phyloP scores from a whole-genome alignment of 2,797 vertebrate species.

The Sylvilagus floridanus region DNA sequence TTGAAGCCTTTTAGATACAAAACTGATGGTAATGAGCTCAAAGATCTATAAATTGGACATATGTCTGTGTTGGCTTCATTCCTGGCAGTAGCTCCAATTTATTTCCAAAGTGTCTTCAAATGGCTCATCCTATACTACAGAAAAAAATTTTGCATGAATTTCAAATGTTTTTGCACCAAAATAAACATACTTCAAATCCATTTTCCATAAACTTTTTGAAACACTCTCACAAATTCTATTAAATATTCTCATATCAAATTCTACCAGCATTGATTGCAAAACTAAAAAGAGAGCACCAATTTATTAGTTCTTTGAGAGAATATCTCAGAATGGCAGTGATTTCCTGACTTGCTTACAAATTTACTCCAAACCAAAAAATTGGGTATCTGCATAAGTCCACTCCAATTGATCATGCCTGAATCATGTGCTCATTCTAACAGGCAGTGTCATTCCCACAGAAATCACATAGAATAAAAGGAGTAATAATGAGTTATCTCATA shows the following conservation, averaged over 20 bases:
- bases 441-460: background rate
- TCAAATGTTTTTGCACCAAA: too few species aligned
- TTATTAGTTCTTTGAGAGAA: conserved; percentile 5
- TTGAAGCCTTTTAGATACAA: background rate
- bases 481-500: background rate
- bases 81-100: background rate
- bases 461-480: background rate
- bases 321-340: background rate
- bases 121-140: too few species aligned
- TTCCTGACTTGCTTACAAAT: background rate
- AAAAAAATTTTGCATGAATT: too few species aligned
- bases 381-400: background rate
- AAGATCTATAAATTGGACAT: background rate
- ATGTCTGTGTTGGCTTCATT: background rate
- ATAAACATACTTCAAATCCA: too few species aligned
- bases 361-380: background rate
- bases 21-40: background rate
- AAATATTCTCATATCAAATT: too few species aligned
- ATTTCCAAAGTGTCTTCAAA: too few species aligned
- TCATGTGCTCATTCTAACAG: background rate
- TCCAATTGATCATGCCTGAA: background rate
- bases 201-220: too few species aligned
- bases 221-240: too few species aligned
- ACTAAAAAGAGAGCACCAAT: background rate
- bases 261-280: background rate